phyloP scores from a whole-genome alignment of 1,140 invertebrate species.

The Linepithema humile region DNA sequence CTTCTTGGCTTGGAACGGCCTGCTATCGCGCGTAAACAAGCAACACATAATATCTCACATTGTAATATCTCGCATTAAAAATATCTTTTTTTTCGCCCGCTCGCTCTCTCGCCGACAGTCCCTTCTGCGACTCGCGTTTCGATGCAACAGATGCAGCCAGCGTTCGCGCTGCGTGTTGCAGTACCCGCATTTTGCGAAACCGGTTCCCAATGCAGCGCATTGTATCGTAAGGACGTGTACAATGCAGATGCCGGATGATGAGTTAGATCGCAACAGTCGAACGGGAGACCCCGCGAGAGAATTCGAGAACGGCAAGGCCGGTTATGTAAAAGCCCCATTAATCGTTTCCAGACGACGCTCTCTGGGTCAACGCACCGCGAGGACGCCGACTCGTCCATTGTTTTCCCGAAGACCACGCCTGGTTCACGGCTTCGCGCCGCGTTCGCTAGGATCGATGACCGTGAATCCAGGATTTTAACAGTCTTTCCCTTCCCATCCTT shows the following conservation, averaged over 20 bases:
- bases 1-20: not conserved
- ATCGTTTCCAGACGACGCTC: constrained; percentile 59
- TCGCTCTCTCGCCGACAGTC: not conserved
- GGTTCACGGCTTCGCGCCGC: constrained; percentile 58
- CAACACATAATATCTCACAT: constrained; percentile 7
- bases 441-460: constrained; percentile 68
- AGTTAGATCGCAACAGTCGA: constrained; percentile 27
- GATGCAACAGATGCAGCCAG: constrained; percentile 30
- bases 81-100: too few species aligned
- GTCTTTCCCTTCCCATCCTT: not conserved
- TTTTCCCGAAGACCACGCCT: constrained; percentile 65
- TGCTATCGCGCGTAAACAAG: not conserved
- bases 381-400: constrained; percentile 63
- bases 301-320: constrained; percentile 60
- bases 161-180: not conserved
- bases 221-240: constrained; percentile 5
- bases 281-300: not conserved
- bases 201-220: constrained; percentile 24
- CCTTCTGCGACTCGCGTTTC: constrained; percentile 11
- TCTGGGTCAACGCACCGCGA: constrained; percentile 70
- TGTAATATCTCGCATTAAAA: not conserved
- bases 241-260: constrained; percentile 35
- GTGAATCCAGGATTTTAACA: constrained; percentile 50
- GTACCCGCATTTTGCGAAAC: constrained; percentile 43
- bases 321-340: constrained; percentile 69